Conservation (phyloP, 30 jellyfish, hydroid and myxozoan genomes). For the Chironex yamaguchii region DNA sequence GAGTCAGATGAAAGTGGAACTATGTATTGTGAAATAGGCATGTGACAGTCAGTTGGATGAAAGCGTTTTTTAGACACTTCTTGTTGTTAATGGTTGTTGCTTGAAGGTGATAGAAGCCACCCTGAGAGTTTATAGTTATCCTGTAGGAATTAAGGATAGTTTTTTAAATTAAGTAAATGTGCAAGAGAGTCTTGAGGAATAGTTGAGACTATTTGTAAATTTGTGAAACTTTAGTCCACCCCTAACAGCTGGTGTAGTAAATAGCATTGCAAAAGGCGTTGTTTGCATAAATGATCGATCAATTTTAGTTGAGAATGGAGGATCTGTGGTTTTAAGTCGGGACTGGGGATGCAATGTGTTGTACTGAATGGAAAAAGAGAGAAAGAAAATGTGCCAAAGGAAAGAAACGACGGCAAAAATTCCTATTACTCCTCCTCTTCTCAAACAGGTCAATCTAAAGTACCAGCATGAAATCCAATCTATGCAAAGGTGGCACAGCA, state of each 20-base stretch:
- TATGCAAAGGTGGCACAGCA: constrained; percentile 27
- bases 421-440: constrained; percentile 48
- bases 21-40: too few relatives aligned
- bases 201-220: too few relatives aligned
- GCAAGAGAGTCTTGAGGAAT: too few relatives aligned
- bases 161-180: too few relatives aligned
- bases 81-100: too few relatives aligned
- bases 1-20: too few relatives aligned
- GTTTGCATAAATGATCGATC: constrained; percentile 27
- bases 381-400: constrained; percentile 38
- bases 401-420: constrained; percentile 44
- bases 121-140: too few relatives aligned
- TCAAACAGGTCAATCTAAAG: constrained; percentile 51
- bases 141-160: too few relatives aligned
- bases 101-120: too few relatives aligned
- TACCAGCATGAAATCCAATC: constrained; percentile 14
- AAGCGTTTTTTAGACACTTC: too few relatives aligned
- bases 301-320: constrained; percentile 15
- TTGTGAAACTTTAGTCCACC: too few relatives aligned
- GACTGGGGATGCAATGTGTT: constrained; percentile 46
- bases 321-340: background rate
- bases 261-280: constrained; percentile 11
- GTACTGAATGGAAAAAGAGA: constrained; percentile 13
- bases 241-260: background rate
- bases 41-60: too few relatives aligned